A percentile compares a stretch with the other conserved stretches of the same genome.
Conservation (phyloP, 2,113 vertebrate species). For the Cottus gobio region DNA sequence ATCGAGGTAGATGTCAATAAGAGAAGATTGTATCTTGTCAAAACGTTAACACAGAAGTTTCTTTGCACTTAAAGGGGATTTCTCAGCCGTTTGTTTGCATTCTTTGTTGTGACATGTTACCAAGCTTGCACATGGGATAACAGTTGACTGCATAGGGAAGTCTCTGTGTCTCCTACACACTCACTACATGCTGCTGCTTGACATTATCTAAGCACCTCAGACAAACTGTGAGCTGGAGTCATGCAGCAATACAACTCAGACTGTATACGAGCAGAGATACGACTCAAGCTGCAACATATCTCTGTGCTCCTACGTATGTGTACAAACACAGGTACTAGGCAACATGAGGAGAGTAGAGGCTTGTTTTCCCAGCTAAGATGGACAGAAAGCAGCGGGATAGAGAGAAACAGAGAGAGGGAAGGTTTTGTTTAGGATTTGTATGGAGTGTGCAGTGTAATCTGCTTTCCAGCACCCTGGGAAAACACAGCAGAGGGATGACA, state of each 20-base stretch:
- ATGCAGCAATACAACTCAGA: constrained; percentile 48
- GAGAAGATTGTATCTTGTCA: constrained; percentile 8
- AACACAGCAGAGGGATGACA: constrained; percentile 53
- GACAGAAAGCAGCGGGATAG: constrained; percentile 45
- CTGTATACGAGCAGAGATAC: constrained; percentile 47
- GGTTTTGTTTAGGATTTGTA: constrained; percentile 29
- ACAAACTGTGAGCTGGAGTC: constrained; percentile 59
- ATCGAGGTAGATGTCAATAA: constrained; percentile 23
- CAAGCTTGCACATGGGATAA: constrained; percentile 44
- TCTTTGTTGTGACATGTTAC: constrained; percentile 51
- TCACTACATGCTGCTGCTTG: constrained; percentile 52
- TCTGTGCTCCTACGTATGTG: constrained; percentile 12
- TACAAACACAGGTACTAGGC: constrained; percentile 36
- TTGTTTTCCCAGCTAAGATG: constrained; percentile 59
- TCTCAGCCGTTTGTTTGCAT: constrained; percentile 41
- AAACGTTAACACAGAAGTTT: constrained; percentile 8
- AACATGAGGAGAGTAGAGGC: constrained; percentile 35
- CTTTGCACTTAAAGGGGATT: constrained; percentile 14
- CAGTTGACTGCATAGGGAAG: constrained; percentile 45
- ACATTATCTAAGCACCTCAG: constrained; percentile 62
- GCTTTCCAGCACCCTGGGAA: constrained; percentile 42
- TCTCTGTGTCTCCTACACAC: constrained; percentile 54
- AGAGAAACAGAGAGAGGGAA: constrained; percentile 25
- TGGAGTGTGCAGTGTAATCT: constrained; percentile 39
- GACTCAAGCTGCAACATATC: constrained; percentile 43